A percentile compares a stretch with the other conserved stretches of the same genome.
Conservation (phyloP, 1,140 invertebrate genomes). For the Parasteatoda tepidariorum region DNA sequence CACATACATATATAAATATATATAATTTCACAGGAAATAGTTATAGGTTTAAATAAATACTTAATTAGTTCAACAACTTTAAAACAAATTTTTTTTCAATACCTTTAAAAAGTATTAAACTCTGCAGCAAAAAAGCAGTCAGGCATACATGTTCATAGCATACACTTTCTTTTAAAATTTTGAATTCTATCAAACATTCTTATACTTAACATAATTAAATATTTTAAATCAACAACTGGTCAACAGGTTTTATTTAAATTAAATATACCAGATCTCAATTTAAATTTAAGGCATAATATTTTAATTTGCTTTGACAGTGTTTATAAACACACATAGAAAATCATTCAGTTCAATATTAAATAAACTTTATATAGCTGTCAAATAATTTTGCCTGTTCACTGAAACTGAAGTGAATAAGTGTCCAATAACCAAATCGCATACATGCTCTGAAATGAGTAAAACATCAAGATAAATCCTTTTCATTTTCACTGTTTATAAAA, state of each 20-base stretch:
- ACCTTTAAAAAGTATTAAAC: not conserved
- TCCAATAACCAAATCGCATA: too few relatives aligned
- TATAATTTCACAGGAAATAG: not conserved
- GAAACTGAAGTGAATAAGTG: too few relatives aligned
- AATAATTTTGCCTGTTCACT: too few relatives aligned
- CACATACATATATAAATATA: not conserved
- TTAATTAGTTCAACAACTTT: not conserved
- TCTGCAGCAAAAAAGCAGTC: slow-evolving; percentile 23
- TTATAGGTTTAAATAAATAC: not conserved
- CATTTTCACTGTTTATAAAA: too few relatives aligned
- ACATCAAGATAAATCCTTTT: too few relatives aligned
- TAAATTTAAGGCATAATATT: not conserved
- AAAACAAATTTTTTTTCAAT: not conserved
- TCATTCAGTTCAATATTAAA: not conserved
- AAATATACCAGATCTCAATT: not conserved
- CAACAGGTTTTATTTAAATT: not conserved
- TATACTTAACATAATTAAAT: slow-evolving; percentile 37
- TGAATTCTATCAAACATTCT: slow-evolving; percentile 9
- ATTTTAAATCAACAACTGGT: not conserved
- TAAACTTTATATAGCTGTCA: too few relatives aligned
- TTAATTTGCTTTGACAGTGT: too few relatives aligned
- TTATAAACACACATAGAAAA: not conserved
- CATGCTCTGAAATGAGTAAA: too few relatives aligned
- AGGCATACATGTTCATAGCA: not conserved
- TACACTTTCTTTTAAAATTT: slow-evolving; percentile 12